phyloP scores from a whole-genome alignment of 2,797 vertebrate genomes.

The Neostethus bicornis region DNA sequence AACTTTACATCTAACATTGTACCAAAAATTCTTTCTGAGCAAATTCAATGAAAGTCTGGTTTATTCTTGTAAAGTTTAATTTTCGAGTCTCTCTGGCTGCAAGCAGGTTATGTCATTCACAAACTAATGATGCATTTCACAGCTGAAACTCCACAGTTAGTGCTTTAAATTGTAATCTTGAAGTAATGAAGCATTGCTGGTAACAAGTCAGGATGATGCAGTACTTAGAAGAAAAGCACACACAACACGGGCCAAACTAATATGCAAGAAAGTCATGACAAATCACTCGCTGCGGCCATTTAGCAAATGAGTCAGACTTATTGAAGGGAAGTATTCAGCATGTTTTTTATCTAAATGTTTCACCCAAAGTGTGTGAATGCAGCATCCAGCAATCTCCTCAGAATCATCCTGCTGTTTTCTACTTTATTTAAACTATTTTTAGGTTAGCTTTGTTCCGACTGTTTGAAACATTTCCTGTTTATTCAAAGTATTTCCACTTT shows the following conservation, averaged over 20 bases:
- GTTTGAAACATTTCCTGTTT: conserved; percentile 2
- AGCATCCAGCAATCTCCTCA: background rate
- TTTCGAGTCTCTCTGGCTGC: conserved; percentile 1
- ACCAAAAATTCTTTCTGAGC: background rate
- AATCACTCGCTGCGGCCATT: conserved; percentile 14
- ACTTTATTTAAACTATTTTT: background rate
- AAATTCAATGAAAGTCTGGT: background rate
- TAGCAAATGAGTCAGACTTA: conserved; percentile 35
- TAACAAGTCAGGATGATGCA: conserved; percentile 5
- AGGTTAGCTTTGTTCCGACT: background rate
- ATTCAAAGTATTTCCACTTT: conserved; percentile 13
- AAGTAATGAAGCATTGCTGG: conserved; percentile 18
- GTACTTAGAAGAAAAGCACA: conserved; percentile 3
- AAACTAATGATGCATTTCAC: conserved; percentile 20
- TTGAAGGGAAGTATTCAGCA: conserved; percentile 13
- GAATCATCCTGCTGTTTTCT: background rate
- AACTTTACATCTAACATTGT: background rate
- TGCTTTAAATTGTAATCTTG: conserved; percentile 19
- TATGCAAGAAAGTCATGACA: conserved; percentile 5
- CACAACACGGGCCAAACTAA: conserved; percentile 1
- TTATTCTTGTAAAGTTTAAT: background rate
- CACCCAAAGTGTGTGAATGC: conserved; percentile 20
- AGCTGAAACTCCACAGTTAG: conserved; percentile 1
- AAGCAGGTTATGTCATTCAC: conserved; percentile 9
- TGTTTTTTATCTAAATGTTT: conserved; percentile 19